Percentiles rank a stretch among this genome's conserved stretches.
phyloP scores from a whole-genome alignment of 92 coral and sea anemone genomes.

The Chrysogorgia sp. region DNA sequence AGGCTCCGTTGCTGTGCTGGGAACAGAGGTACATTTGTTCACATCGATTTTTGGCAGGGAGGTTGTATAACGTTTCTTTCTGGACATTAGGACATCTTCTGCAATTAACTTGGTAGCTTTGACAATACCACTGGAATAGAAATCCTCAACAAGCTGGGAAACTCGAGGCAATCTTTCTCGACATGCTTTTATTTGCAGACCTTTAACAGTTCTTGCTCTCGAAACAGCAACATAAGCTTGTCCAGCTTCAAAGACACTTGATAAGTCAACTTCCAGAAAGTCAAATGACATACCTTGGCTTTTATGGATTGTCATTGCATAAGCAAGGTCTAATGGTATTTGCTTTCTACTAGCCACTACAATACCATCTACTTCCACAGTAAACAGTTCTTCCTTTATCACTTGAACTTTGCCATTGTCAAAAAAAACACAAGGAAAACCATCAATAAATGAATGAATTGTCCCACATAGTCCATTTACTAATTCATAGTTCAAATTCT shows the following conservation, averaged over 20 bases:
- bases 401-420: constrained; percentile 26
- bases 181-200: neutral
- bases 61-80: neutral
- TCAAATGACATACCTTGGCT: constrained; percentile 40
- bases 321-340: constrained; percentile 41
- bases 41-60: neutral
- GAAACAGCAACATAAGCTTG: constrained; percentile 58
- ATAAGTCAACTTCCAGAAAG: constrained; percentile 40
- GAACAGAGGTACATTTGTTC: neutral
- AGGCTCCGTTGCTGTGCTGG: constrained; percentile 19
- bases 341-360: constrained; percentile 31
- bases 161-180: neutral
- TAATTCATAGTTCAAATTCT: constrained; percentile 21
- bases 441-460: constrained; percentile 25
- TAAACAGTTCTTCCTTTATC: constrained; percentile 20
- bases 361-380: neutral
- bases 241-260: constrained; percentile 44
- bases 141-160: neutral
- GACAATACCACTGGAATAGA: neutral
- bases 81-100: neutral
- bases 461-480: constrained; percentile 51
- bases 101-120: neutral
- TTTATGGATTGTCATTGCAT: constrained; percentile 48
- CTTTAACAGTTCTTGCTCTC: neutral
- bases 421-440: constrained; percentile 33